phyloP scores from a whole-genome alignment of 2,113 vertebrate genomes.

The Crotalus viridis region DNA sequence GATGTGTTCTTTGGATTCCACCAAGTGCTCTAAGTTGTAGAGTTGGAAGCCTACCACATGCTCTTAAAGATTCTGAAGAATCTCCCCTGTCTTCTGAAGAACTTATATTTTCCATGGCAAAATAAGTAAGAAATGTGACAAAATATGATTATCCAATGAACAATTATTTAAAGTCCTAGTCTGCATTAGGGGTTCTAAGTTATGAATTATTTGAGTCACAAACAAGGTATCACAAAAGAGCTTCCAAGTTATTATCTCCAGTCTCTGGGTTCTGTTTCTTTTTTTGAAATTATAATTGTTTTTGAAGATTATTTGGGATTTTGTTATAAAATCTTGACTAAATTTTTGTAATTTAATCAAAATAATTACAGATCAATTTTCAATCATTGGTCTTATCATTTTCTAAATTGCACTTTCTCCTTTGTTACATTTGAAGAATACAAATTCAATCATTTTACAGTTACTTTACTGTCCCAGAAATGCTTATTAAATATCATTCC shows the following conservation, averaged over 20 bases:
- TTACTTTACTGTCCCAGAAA: not conserved
- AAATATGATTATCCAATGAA: not conserved
- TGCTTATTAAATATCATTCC: not conserved
- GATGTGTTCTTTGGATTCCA: slow-evolving; percentile 73
- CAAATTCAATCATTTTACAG: not conserved
- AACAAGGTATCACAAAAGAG: not conserved
- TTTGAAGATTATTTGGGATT: not conserved
- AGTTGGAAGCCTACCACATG: slow-evolving; percentile 73
- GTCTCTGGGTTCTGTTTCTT: not conserved
- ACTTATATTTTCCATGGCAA: slow-evolving; percentile 33
- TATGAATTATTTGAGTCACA: not conserved
- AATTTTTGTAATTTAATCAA: not conserved
- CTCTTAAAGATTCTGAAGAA: slow-evolving; percentile 57
- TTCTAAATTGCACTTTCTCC: not conserved
- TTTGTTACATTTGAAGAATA: not conserved
- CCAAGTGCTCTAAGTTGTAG: slow-evolving; percentile 68
- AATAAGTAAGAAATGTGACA: not conserved
- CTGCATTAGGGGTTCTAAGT: not conserved
- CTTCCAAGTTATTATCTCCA: not conserved
- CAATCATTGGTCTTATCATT: not conserved
- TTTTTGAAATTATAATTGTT: not conserved
- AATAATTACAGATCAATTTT: not conserved
- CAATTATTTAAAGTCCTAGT: not conserved
- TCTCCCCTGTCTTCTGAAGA: slow-evolving; percentile 53
- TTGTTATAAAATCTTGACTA: not conserved